Conservation (phyloP, 2,113 vertebrate genomes). For the Motacilla alba region DNA sequence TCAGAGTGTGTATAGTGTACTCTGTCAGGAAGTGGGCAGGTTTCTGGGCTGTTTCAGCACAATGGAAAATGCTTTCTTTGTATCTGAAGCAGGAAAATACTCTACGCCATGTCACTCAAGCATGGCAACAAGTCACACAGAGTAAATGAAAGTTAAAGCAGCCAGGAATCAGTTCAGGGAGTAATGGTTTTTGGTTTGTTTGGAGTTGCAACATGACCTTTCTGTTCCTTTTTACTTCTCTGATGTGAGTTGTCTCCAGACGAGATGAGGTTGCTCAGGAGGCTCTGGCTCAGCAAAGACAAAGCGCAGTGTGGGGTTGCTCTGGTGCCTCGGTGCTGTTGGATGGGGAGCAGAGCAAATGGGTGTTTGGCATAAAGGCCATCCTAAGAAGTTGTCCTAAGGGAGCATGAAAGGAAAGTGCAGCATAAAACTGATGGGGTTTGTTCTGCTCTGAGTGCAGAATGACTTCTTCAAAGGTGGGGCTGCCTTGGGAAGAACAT, state of each 20-base stretch:
- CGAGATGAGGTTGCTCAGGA: not conserved
- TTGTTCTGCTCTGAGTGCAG: not conserved
- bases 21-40: not conserved
- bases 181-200: not conserved
- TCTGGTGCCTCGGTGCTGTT: not conserved
- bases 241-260: not conserved
- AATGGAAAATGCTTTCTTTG: not conserved
- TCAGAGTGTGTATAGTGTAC: slow-evolving; percentile 10
- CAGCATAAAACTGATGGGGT: not conserved
- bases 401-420: not conserved
- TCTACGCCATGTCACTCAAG: not conserved
- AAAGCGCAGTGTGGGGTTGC: not conserved
- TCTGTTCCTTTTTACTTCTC: not conserved
- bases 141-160: not conserved
- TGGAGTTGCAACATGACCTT: not conserved
- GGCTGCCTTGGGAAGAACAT: not conserved
- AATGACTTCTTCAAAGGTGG: not conserved
- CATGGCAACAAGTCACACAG: not conserved
- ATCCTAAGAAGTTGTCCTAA: not conserved
- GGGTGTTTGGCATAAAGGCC: not conserved
- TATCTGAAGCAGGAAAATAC: not conserved
- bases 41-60: not conserved
- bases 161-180: not conserved
- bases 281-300: not conserved
- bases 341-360: not conserved